Evolutionary conservation across 2,888 invertebrate genomes (phyloP), one percentile per base, ranked within the genome.

Genomic region (Eristalinus aeneus): DNA sequence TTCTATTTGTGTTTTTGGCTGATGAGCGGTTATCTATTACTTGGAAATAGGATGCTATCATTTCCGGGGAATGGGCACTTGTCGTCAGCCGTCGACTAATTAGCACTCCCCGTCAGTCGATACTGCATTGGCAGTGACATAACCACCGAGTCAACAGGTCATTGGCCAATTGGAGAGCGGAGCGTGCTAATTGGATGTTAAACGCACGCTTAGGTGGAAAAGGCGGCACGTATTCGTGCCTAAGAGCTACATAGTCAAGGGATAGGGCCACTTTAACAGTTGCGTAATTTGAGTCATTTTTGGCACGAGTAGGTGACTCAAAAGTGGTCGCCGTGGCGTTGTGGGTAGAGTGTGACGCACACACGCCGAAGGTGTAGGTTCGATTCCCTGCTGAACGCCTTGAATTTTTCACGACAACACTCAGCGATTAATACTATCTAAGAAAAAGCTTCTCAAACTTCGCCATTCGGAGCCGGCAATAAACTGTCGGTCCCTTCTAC

Each of bases 41-140:
- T 11, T 39, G 39, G 12, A 1, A 12, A 4, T 3, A 3, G 46
- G 5, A 1, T 16, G 8, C 6, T 16, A 16, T 5, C 16, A 16
- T 16, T 46, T 46, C 16, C 16, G 46, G 46, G 2, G 46, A 16
- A 3, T n/a, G 39, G 16, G n/a, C 12, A 16, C 46, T 46, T 46
- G 46, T 46, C 46, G 46, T 46, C 16, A 46, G 8, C 16, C 8
- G 46, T 16, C 0, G 16, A 1, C 46, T 8, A 46, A 46, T 46
- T 46, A 46, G 46, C 46, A 16, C 46, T 46, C 1, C n/a, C 20
- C 32, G 68, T 68, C 54, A 68, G 68, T 53, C 31, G 31, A 65
- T n/a, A 16, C 22, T 22, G 53, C 53, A 8, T 34, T 32, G 20
- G 0, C 22, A 0, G 32, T 68, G 68, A 67, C 53, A 67, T 67